Evolutionary conservation across 2,113 vertebrate species (phyloP), one percentile per base, ranked within the genome.

Genomic region (Heterocephalus glaber): DNA sequence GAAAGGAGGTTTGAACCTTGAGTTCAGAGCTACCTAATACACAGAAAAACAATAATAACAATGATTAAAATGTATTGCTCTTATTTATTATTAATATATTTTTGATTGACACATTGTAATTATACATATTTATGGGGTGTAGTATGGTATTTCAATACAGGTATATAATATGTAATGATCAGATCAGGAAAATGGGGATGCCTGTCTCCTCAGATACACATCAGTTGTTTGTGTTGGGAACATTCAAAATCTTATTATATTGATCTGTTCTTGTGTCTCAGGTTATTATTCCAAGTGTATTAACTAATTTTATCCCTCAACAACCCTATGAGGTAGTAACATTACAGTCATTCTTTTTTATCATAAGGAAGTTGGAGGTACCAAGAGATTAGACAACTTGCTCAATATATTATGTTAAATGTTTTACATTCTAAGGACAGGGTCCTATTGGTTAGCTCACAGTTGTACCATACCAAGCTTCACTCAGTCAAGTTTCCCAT

Each of bases 1-100:
- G 13, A 93, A 94, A 82, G 38, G 10, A 60, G 17, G 41, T 22
- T 91, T 86, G 86, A 77, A 12, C 44, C 44, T 90, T 17, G 58
- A 84, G n/a, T 94, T 96, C 89, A 92, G 44, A 92, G 52, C 52
- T 74, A 58, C 63, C 70, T 70, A 88, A 84, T 19, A 92, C 4
- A 93, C 49, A 66, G 77, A 96, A 87, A 86, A 89, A 79, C 56
- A 66, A 84, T n/a, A 35, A 30, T 47, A 88, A 79, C 30, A 95
- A 56, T 60, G 28, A 60, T 44, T 38, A 33, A 41, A 7, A 90
- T 84, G 72, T 90, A 91, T 80, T 96, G 22, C 44, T 86, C 7
- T 77, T 49, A 88, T 44, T 54, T 68, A 47, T 44, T 20, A 44
- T 22, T 47, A 58, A 70, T 30, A 7, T 56, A 68, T 49, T 80